These are phyloP conservation scores for Electrona antarctica DNA, from an alignment of 2,113 vertebrate genomes.

Conservation along the genomic window DNA sequence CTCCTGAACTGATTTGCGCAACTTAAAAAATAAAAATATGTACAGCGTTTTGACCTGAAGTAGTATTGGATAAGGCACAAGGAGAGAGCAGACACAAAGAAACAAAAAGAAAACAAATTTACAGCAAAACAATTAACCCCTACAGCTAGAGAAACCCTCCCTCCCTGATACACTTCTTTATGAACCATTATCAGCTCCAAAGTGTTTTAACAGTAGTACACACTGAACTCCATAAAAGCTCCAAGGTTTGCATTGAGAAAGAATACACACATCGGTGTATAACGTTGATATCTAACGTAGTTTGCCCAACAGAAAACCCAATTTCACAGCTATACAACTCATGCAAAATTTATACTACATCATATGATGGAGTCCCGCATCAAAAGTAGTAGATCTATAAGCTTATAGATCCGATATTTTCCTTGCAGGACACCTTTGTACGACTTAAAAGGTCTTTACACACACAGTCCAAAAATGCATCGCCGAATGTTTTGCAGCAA, in stretches of 20 bases:
- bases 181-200: constrained; percentile 73
- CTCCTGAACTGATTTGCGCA: constrained; percentile 69
- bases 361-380: too few relatives aligned
- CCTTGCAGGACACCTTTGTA: too few relatives aligned
- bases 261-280: constrained; percentile 64
- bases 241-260: constrained; percentile 67
- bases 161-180: constrained; percentile 78
- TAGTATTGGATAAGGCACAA: constrained; percentile 95
- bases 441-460: too few relatives aligned
- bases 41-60: constrained; percentile 87
- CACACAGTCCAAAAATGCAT: too few relatives aligned
- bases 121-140: constrained; percentile 71
- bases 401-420: too few relatives aligned
- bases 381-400: too few relatives aligned
- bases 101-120: constrained; percentile 57
- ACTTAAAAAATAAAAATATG: constrained; percentile 76
- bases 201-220: constrained; percentile 84
- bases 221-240: constrained; percentile 69
- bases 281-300: constrained; percentile 63
- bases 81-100: constrained; percentile 75
- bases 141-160: constrained; percentile 75
- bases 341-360: too few relatives aligned
- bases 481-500: too few relatives aligned
- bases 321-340: constrained; percentile 77
- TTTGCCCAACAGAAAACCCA: constrained; percentile 53